These are phyloP conservation scores for Agelaius tricolor DNA, from an alignment of 2,113 vertebrate species.

Conservation along the genomic window DNA sequence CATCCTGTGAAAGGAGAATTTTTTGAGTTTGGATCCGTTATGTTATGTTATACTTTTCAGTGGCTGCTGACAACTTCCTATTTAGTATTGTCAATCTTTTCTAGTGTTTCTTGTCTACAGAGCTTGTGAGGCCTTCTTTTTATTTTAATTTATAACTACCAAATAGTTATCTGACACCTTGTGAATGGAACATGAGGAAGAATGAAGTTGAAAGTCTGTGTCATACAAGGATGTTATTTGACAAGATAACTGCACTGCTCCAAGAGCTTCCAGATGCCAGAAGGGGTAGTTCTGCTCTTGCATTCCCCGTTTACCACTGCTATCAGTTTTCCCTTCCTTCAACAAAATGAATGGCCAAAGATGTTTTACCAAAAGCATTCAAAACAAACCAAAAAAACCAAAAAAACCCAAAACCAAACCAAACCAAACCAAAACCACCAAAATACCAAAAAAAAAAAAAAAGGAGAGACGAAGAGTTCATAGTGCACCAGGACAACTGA, in stretches of 20 bases:
- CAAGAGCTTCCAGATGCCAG: not conserved
- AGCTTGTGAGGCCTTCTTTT: not conserved
- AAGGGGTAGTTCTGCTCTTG: not conserved
- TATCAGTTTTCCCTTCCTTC: not conserved
- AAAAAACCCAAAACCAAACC: no score
- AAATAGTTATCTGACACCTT: conserved; percentile 1
- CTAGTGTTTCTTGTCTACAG: not conserved
- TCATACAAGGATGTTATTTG: not conserved
- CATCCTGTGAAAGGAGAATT: not conserved
- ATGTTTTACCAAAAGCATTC: not conserved
- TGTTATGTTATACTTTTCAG: not conserved
- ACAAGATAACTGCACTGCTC: not conserved
- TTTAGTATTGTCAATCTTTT: not conserved
- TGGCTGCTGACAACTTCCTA: not conserved
- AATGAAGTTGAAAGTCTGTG: not conserved
- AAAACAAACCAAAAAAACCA: no score
- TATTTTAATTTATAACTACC: conserved; percentile 1
- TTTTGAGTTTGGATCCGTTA: not conserved
- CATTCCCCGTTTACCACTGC: rapidly evolving
- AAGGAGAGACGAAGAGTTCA: not conserved
- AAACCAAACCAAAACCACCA: no score
- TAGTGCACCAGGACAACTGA: not conserved
- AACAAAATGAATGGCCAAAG: not conserved
- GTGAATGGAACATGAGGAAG: not conserved
- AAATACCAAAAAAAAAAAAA: rapidly evolving